Evolutionary conservation across 2,113 vertebrate species (phyloP).

Genomic region (Ictalurus punctatus): DNA sequence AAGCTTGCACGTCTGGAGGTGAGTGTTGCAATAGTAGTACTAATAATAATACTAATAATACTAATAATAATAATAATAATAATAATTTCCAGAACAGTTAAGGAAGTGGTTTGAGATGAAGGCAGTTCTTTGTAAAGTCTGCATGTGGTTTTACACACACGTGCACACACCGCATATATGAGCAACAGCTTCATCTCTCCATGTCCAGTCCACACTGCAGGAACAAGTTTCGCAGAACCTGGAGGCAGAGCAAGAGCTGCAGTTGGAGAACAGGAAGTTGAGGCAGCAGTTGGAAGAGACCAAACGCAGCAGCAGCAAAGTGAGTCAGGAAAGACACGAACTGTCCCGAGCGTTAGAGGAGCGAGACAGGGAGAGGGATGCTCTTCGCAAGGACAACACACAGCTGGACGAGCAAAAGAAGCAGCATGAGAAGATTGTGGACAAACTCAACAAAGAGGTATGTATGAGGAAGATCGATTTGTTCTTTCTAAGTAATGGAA

Average conservation of each 20-base stretch:
- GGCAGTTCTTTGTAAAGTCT: neutral
- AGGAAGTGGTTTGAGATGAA: neutral
- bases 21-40: neutral
- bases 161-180: neutral
- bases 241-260: constrained; percentile 73
- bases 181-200: neutral
- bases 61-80: neutral
- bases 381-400: constrained; percentile 69
- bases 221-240: constrained; percentile 64
- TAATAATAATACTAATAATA: neutral
- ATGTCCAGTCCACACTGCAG: constrained; percentile 65
- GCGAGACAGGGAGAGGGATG: constrained; percentile 79
- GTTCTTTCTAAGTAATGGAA: neutral
- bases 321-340: constrained; percentile 78
- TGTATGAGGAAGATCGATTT: neutral
- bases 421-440: constrained; percentile 73
- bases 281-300: constrained; percentile 80
- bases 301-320: constrained; percentile 64
- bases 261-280: constrained; percentile 74
- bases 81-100: neutral
- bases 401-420: constrained; percentile 83
- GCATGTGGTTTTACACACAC: neutral
- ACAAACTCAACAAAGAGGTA: constrained; percentile 72
- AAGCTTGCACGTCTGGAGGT: constrained; percentile 73
- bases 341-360: constrained; percentile 72